Percentiles rank a stretch among this genome's conserved stretches.
Conservation (phyloP, 2,113 vertebrate genomes). For the Epinephelus cyanopodus region DNA sequence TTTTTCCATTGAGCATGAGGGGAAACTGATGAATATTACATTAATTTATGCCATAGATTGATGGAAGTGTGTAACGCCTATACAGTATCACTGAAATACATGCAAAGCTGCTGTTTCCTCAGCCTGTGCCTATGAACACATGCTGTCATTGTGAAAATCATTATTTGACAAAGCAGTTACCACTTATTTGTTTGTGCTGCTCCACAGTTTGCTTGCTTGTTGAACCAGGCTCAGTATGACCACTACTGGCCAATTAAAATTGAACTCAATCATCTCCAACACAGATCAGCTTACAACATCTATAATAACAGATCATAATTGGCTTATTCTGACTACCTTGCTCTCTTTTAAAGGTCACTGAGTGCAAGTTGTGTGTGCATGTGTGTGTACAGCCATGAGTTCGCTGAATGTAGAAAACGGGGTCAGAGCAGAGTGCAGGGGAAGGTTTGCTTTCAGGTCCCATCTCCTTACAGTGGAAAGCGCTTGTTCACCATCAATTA, state of each 20-base stretch:
- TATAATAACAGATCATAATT: slow-evolving; percentile 15
- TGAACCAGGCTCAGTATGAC: slow-evolving; percentile 2
- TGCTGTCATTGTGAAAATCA: not conserved
- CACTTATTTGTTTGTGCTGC: not conserved
- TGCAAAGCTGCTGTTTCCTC: not conserved
- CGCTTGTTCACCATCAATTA: slow-evolving; percentile 70
- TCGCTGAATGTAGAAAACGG: slow-evolving; percentile 42
- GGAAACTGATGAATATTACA: no score
- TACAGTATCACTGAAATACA: not conserved
- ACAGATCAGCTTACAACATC: not conserved
- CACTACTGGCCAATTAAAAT: not conserved
- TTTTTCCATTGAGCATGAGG: no score
- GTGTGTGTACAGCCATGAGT: slow-evolving; percentile 15
- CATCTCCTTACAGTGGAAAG: slow-evolving; percentile 66
- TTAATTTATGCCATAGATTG: no score
- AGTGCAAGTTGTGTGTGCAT: slow-evolving; percentile 12
- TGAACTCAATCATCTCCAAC: not conserved
- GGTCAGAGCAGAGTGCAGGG: slow-evolving; percentile 35
- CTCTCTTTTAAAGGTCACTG: slow-evolving; percentile 46
- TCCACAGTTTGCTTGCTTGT: not conserved
- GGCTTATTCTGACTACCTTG: not conserved
- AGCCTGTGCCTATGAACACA: not conserved
- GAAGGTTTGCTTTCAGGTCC: slow-evolving; percentile 33
- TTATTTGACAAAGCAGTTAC: not conserved
- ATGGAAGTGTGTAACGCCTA: no score